Evolutionary conservation across 2,888 invertebrate genomes (phyloP).

Genomic region (Hirtodrosophila alboralis): DNA sequence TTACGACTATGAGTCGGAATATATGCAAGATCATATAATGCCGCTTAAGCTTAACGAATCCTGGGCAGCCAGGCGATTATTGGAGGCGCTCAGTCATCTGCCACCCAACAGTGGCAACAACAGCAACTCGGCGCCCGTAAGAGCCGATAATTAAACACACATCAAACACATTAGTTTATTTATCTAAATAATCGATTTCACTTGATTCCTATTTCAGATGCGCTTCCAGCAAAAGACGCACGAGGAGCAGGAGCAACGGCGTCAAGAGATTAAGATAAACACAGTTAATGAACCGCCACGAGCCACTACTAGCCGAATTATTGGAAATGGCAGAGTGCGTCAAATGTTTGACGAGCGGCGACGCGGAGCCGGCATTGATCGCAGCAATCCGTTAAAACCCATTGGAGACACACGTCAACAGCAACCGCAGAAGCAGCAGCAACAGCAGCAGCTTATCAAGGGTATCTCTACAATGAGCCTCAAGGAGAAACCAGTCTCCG

Average conservation of each 20-base stretch:
- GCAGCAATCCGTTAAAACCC: constrained; percentile 92
- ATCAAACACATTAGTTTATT: not conserved
- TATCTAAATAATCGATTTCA: not conserved
- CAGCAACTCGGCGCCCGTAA: constrained; percentile 75
- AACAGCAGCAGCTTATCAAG: constrained; percentile 49
- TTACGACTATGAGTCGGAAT: constrained; percentile 30
- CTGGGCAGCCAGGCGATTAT: constrained; percentile 86
- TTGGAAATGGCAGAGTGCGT: constrained; percentile 86
- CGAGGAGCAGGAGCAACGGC: constrained; percentile 91
- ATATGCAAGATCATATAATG: constrained; percentile 52
- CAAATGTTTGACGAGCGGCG: constrained; percentile 94
- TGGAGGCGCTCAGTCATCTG: constrained; percentile 84
- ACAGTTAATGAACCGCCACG: constrained; percentile 9
- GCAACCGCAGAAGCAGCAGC: constrained; percentile 29
- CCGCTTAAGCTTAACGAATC: constrained; percentile 86
- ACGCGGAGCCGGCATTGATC: constrained; percentile 90
- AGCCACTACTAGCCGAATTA: constrained; percentile 37
- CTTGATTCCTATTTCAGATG: constrained; percentile 86
- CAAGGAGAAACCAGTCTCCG: constrained; percentile 40
- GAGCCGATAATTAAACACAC: not conserved
- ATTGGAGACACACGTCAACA: constrained; percentile 84
- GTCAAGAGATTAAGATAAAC: constrained; percentile 86
- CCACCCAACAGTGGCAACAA: constrained; percentile 73
- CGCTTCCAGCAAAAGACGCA: constrained; percentile 92
- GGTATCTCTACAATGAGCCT: constrained; percentile 69